Conservation (phyloP, 2,797 vertebrate genomes). For the Coluber constrictor region DNA sequence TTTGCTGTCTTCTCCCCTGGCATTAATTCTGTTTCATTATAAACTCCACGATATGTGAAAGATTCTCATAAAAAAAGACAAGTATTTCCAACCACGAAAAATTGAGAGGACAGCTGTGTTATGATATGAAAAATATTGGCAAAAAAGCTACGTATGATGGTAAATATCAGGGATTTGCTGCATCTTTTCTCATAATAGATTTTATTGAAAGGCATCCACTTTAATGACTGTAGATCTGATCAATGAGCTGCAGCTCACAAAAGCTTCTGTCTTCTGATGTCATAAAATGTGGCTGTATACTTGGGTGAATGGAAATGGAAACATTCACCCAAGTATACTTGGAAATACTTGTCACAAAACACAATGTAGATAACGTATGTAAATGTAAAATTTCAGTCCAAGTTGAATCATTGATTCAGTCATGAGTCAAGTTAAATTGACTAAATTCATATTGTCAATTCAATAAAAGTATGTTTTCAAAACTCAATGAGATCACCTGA, state of each 20-base stretch:
- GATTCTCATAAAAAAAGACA: not conserved
- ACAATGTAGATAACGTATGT: not conserved
- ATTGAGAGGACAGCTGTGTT: not conserved
- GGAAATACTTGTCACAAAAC: not conserved
- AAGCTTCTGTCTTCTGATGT: not conserved
- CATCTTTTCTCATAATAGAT: not conserved
- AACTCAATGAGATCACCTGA: not conserved
- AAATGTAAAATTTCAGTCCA: not conserved
- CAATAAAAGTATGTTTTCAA: not conserved
- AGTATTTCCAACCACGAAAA: not conserved
- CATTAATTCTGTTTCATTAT: not conserved
- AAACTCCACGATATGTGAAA: not conserved
- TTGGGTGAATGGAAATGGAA: not conserved
- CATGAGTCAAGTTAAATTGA: not conserved
- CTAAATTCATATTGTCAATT: not conserved
- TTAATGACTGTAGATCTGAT: not conserved
- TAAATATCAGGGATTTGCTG: not conserved
- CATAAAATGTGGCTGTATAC: not conserved
- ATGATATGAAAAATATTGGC: not conserved
- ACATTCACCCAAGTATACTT: too few relatives aligned
- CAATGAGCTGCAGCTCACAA: not conserved
- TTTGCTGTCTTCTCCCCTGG: not conserved
- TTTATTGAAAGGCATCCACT: not conserved
- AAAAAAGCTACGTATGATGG: not conserved
- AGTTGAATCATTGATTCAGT: not conserved